phyloP scores from a whole-genome alignment of 1,140 invertebrate genomes.

The Drosophila truncata region DNA sequence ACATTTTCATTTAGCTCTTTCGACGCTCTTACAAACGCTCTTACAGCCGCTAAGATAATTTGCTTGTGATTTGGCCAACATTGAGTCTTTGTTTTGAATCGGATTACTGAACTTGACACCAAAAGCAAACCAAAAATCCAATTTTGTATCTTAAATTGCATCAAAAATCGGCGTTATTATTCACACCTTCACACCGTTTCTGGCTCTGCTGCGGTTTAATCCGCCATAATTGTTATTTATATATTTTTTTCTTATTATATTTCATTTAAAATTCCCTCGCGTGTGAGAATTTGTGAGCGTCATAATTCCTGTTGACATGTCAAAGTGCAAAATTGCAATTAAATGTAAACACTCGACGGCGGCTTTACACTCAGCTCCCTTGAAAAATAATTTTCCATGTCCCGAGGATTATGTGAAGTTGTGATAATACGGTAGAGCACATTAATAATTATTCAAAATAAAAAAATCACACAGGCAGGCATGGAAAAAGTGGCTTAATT shows the following conservation, averaged over 20 bases:
- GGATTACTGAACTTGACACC: slow-evolving; percentile 69
- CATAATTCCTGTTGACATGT: slow-evolving; percentile 39
- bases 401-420: slow-evolving; percentile 42
- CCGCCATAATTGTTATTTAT: slow-evolving; percentile 50
- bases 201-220: slow-evolving; percentile 20
- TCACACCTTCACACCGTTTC: slow-evolving; percentile 19
- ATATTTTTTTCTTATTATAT: slow-evolving; percentile 21
- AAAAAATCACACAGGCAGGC: slow-evolving; percentile 7
- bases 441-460: slow-evolving; percentile 36
- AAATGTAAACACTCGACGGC: slow-evolving; percentile 58
- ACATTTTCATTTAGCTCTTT: slow-evolving; percentile 34
- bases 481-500: slow-evolving; percentile 43
- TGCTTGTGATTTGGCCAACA: slow-evolving; percentile 25
- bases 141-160: background rate
- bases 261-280: slow-evolving; percentile 10
- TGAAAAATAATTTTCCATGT: slow-evolving; percentile 10
- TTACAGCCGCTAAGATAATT: slow-evolving; percentile 50
- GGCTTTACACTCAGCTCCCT: slow-evolving; percentile 13
- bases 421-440: slow-evolving; percentile 17
- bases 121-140: slow-evolving; percentile 1
- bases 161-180: slow-evolving; percentile 13
- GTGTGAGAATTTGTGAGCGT: slow-evolving; percentile 22
- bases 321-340: slow-evolving; percentile 56
- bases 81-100: slow-evolving; percentile 40
- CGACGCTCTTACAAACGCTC: slow-evolving; percentile 40